These are phyloP conservation scores for Syngnathus floridae DNA, from an alignment of 2,113 vertebrate species.

Conservation along the genomic window DNA sequence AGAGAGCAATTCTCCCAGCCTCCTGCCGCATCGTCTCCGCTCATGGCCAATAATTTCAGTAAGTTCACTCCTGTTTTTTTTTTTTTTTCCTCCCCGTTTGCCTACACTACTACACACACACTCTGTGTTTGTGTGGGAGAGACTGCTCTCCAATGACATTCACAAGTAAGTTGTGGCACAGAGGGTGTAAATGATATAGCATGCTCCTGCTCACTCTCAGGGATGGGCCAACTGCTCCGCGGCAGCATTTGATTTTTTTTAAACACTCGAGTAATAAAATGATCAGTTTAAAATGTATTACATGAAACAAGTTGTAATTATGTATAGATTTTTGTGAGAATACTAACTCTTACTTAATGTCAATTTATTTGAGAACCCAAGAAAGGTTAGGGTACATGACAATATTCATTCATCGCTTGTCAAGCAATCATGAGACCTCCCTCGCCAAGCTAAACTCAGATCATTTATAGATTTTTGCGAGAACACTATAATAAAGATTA, in stretches of 20 bases:
- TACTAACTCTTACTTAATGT: no score
- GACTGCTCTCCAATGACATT: conserved; percentile 9
- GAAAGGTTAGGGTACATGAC: no score
- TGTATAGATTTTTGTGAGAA: no score
- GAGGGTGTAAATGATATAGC: conserved; percentile 11
- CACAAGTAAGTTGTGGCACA: not conserved
- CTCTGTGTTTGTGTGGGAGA: not conserved
- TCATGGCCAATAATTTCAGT: conserved; percentile 82
- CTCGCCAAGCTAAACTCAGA: no score
- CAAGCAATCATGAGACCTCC: no score
- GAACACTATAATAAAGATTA: no score
- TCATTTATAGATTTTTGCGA: no score
- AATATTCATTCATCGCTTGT: no score
- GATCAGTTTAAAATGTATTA: no score
- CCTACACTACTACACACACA: not conserved
- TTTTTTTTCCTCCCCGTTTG: not conserved
- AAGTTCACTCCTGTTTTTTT: conserved; percentile 40
- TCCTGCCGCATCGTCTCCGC: conserved; percentile 71
- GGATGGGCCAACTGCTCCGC: not conserved
- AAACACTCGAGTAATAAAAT: no score
- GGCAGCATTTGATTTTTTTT: not conserved
- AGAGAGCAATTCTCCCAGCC: conserved; percentile 86
- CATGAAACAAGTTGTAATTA: no score
- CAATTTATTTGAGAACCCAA: no score
- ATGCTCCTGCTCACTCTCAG: conserved; percentile 37